Base-by-base conservation (phyloP, 2,888 invertebrate genomes). In the Lissocephala sabroskyi region DNA sequence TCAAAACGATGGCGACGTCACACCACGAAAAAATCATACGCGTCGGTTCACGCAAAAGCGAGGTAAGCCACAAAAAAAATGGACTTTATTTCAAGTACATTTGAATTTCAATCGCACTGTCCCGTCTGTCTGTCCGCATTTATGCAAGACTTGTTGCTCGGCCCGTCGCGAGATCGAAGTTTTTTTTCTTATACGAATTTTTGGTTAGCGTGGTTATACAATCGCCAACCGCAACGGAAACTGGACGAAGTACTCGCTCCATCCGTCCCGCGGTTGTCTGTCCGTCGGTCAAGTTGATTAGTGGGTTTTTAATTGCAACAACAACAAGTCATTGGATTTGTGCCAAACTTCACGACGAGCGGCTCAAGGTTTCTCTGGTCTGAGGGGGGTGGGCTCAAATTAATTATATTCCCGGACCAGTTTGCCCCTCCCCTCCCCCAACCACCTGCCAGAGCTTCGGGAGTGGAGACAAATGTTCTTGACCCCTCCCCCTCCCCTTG, bases 41-140 rank as follows among this genome's bases (percentile, higher is more conserved):
- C 63, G 93, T 94, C 50, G 94, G 94, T 49, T 93, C 94, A 39
- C 88, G 94, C 66, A 93, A 94, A 86, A 94, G 94, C 81, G 91
- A 94, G 88, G 93, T 93, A 85, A 86, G 86, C 23, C 16, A 39
- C 28, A 33, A 26, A 30, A n/a, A 30, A 45, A 10, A 41, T 33
- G 26, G 19, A 41, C 35, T 30, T 33, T 17, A 9, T 16, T 35
- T 41, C 16, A 36, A 23, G 29, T 47, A 33, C 30, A 74, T 70
- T 73, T 77, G 56, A 67, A 73, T 67, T 77, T 77, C 62, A 66
- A 77, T 48, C 59, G 57, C 55, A 57, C 29, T 32, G 55, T 48
- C 7, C 28, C 13, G 28, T 28, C 39, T 26, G 3, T 39, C n/a
- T 33, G 35, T 35, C 28, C 39, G 43, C 47, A 44, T 65, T 67